Evolutionary conservation across 2,797 vertebrate species (phyloP), one percentile per base, ranked within the genome.

Genomic region (Labroides dimidiatus): DNA sequence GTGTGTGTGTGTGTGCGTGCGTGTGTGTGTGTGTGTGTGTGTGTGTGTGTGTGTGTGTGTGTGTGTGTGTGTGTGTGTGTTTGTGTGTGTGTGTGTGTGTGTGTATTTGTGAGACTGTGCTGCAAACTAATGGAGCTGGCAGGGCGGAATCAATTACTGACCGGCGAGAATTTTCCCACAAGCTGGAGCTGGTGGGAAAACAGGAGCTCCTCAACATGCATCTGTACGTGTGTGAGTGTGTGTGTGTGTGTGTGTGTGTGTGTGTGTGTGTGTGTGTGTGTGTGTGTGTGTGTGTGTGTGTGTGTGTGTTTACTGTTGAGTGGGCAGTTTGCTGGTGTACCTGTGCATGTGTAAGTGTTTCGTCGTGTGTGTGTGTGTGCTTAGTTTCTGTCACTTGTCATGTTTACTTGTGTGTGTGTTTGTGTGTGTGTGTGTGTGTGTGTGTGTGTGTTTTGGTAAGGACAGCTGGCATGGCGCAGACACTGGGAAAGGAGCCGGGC

Each of bases 131-230:
- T 96, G 96, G 94, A 96, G 95, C 95, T 96, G 96, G 96, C 95
- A 95, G 96, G 94, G 96, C 95, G 95, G 96, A 97, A 96, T 98
- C 96, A 98, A 97, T 97, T 97, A 96, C 94, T 95, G 94, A 96
- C 95, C 95, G 94, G 90, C 93, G 91, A 95, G 93, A 95, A 97
- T 95, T 97, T 97, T 98, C 96, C 96, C 97, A 98, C 96, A 96
- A 95, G 94, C 93, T 90, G 71, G 89, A 93, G 91, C 94, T 95
- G 63, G 69, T 96, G 95, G 95, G 95, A 96, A 96, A 95, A 93
- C 93, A 93, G 87, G 90, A 94, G 91, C 84, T 90, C 91, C 91
- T 72, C 64, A 37, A 52, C 65, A 65, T 49, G 69, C 33, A 59
- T 77, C 33, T 75, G 82, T 74, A 41, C 1, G 3, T 51, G 41